Evolutionary conservation across 2,113 vertebrate species (phyloP).

Genomic region (Isurus oxyrinchus): DNA sequence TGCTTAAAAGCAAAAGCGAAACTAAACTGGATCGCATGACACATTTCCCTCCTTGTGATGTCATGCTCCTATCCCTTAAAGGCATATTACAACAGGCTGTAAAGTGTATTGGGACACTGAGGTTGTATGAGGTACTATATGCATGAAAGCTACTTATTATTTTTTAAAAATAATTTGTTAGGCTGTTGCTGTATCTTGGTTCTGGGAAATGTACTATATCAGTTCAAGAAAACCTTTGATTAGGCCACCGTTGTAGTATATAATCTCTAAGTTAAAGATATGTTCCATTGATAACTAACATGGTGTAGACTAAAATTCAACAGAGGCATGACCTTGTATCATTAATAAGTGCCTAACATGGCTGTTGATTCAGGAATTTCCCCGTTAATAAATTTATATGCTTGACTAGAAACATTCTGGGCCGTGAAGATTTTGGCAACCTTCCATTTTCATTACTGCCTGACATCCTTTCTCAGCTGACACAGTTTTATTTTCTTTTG

Average conservation of each 20-base stretch:
- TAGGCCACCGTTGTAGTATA: not conserved
- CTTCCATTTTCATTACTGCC: not conserved
- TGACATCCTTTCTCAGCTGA: not conserved
- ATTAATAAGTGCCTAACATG: not conserved
- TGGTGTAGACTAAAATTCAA: not conserved
- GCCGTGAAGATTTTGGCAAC: not conserved
- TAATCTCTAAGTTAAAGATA: not conserved
- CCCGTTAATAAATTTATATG: not conserved
- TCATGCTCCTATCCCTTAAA: no score
- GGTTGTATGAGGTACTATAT: not conserved
- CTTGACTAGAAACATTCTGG: not conserved
- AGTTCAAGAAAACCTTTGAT: not conserved
- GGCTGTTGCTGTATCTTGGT: not conserved
- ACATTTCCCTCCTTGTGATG: no score
- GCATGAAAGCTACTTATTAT: not conserved
- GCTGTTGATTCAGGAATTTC: not conserved
- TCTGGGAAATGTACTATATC: not conserved
- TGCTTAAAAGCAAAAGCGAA: no score
- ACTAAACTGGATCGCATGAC: no score
- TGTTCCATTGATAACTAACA: not conserved
- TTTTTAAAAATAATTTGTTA: not conserved
- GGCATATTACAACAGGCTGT: no score
- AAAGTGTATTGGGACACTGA: not conserved
- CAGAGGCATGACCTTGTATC: not conserved
- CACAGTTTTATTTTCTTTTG: not conserved